Conservation (phyloP, 2,888 invertebrate genomes). For the Helleia helle region DNA sequence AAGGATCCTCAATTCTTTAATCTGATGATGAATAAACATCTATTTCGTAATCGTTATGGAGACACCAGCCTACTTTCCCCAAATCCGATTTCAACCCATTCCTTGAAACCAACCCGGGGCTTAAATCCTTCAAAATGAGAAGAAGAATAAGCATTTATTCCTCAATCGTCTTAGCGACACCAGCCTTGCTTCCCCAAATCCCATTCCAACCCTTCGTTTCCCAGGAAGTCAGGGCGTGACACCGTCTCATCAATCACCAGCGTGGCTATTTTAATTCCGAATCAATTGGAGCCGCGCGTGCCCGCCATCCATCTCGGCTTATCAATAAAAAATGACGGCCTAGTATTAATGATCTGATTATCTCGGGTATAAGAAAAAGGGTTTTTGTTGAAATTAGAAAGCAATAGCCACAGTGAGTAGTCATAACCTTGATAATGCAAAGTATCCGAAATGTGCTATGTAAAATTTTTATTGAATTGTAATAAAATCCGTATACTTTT, state of each 20-base stretch:
- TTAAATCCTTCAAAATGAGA: too few species aligned
- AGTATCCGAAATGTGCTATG: too few species aligned
- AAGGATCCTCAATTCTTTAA: too few species aligned
- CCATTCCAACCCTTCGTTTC: conserved; percentile 52
- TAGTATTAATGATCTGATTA: not conserved
- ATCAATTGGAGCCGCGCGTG: conserved; percentile 68
- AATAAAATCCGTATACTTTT: too few species aligned
- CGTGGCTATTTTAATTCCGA: conserved; percentile 64
- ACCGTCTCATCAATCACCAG: conserved; percentile 50
- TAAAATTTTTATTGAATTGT: too few species aligned
- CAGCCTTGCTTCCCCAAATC: not conserved
- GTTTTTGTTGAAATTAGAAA: conserved; percentile 11
- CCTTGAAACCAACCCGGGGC: too few species aligned
- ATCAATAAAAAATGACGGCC: conserved; percentile 32
- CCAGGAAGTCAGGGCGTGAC: conserved; percentile 52
- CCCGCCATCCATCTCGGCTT: conserved; percentile 60
- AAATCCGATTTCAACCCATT: too few species aligned
- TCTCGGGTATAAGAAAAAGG: not conserved
- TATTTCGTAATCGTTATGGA: too few species aligned
- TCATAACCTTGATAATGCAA: too few species aligned
- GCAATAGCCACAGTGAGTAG: too few species aligned
- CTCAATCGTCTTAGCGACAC: not conserved
- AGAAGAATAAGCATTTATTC: not conserved
- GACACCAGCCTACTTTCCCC: too few species aligned
- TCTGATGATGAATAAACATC: too few species aligned